These are phyloP conservation scores for Solenopsis fugax DNA, from an alignment of 1,140 invertebrate genomes.

Conservation along the genomic window DNA sequence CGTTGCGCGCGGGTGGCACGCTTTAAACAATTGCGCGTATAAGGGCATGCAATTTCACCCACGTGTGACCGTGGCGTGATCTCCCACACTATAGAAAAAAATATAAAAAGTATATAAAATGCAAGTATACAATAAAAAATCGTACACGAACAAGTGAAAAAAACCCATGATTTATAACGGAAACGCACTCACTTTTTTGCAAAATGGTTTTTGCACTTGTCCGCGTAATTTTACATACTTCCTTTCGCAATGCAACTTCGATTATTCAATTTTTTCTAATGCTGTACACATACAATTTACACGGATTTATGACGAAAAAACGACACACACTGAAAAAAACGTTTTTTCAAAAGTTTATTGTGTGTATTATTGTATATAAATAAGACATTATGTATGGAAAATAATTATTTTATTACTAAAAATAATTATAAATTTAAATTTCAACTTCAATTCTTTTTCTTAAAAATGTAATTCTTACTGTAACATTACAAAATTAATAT, in stretches of 20 bases:
- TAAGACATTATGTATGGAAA: too few relatives aligned
- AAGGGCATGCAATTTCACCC: slow-evolving; percentile 73
- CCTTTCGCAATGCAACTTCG: background rate
- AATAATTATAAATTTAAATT: too few relatives aligned
- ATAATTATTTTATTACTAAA: too few relatives aligned
- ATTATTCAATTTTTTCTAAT: background rate
- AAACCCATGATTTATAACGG: background rate
- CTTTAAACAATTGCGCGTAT: slow-evolving; percentile 67
- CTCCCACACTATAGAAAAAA: slow-evolving; percentile 10
- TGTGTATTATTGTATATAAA: too few relatives aligned
- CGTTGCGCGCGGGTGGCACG: slow-evolving; percentile 53
- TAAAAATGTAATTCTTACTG: too few relatives aligned
- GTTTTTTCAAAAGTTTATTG: too few relatives aligned
- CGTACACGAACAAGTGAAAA: background rate
- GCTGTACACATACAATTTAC: background rate
- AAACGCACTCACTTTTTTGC: background rate
- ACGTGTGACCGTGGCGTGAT: slow-evolving; percentile 66
- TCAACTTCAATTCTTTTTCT: too few relatives aligned
- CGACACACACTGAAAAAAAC: background rate
- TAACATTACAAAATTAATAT: too few relatives aligned
- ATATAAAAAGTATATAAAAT: background rate
- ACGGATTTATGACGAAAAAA: background rate
- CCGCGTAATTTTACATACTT: background rate
- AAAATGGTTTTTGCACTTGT: background rate
- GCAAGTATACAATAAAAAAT: background rate